Base-by-base conservation (phyloP, 2,113 vertebrate genomes). In the Melozone crissalis region DNA sequence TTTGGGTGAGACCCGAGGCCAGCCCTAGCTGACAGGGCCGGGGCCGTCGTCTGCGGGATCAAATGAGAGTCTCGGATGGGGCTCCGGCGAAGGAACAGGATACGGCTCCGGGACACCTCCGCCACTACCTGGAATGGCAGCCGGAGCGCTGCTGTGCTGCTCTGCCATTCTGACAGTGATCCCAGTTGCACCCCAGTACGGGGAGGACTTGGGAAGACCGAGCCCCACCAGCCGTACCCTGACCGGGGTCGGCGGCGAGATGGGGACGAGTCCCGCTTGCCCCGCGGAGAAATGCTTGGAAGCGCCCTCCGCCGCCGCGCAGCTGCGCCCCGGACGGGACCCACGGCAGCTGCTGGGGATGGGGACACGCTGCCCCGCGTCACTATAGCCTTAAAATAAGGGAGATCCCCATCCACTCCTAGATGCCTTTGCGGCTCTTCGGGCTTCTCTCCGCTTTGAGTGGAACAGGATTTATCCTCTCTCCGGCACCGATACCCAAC, bases 171-270 rank as follows among this genome's bases (percentile, higher is more conserved):
- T 49, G 27, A 58, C n/a, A 27, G 27, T 1, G 57, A 62, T 44
- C 11, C 8, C 61, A 8, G 7, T 7, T 58, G 31, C 3, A 1
- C 3, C 9, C 2, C 15, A 67, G 28, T 20, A n/a, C 5, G 4
- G 30, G 12, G 8, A 39, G 31, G 22, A n/a, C 27, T 15, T 39
- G 21, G 47, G n/a, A 21, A 90, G 13, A 22, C 7, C 0, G 33
- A 7, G 1, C 2, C 11, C 13, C 43, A 27, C 11, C 23, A 39
- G 35, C 27, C 4, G 10, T 18, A 16, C 17, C 17, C n/a, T 28
- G 4, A 6, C 5, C 1, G 10, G 23, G 17, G 13, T 35, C 7
- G 33, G 35, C 1, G 49, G 30, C 7, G 19, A 54, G 37, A 26
- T 4, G 59, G 37, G 14, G 3, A 18, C 4, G 4, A 47, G 8